These are phyloP conservation scores for Lipophrys pholis DNA, from an alignment of 2,113 vertebrate species.

Conservation along the genomic window DNA sequence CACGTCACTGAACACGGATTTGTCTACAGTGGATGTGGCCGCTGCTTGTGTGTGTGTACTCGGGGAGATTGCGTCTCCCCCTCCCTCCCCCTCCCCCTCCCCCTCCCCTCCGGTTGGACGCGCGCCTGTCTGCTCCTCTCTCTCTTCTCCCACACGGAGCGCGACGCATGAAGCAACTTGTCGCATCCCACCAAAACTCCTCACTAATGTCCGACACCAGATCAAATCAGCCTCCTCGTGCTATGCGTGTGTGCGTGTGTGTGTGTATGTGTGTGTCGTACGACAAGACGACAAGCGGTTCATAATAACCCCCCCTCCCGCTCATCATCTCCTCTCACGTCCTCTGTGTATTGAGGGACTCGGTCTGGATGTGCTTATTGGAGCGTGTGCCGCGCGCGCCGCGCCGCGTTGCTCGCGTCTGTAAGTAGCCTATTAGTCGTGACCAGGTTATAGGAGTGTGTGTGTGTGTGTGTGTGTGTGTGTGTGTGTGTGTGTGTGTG, in stretches of 20 bases:
- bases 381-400: slow-evolving; percentile 65
- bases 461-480: neutral
- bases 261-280: slow-evolving; percentile 25
- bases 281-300: slow-evolving; percentile 23
- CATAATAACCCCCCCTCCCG: neutral
- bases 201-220: slow-evolving; percentile 36
- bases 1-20: slow-evolving; percentile 81
- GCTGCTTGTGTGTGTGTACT: slow-evolving; percentile 70
- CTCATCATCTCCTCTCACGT: neutral
- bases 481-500: no score
- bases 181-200: slow-evolving; percentile 76
- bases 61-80: slow-evolving; percentile 74
- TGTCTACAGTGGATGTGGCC: slow-evolving; percentile 77
- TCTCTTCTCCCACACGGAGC: slow-evolving; percentile 57
- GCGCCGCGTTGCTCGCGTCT: slow-evolving; percentile 28
- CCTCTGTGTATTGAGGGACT: slow-evolving; percentile 45
- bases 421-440: slow-evolving; percentile 56
- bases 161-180: slow-evolving; percentile 76
- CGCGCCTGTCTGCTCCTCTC: slow-evolving; percentile 60
- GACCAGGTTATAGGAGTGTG: slow-evolving; percentile 31
- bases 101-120: slow-evolving; percentile 62
- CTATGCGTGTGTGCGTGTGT: no score
- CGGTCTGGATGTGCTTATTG: slow-evolving; percentile 73
- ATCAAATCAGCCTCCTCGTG: neutral
- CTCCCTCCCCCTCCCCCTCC: slow-evolving; percentile 22